Percentiles rank a stretch among this genome's conserved stretches.
Conservation (phyloP, 2,888 invertebrate species). For the Idaea biselata region DNA sequence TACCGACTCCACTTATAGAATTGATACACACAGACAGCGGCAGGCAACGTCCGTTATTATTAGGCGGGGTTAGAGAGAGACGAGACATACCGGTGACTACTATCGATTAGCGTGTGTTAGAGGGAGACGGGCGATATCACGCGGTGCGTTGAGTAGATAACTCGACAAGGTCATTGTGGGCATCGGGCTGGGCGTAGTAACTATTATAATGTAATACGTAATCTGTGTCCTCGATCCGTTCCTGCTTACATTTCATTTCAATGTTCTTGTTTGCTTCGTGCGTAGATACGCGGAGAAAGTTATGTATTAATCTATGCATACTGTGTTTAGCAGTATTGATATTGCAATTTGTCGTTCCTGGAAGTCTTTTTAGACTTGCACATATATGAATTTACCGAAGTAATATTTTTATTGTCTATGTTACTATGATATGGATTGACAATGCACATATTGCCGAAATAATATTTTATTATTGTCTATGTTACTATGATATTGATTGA, state of each 20-base stretch:
- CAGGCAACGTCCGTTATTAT: slow-evolving; percentile 53
- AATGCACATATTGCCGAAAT: too few species aligned
- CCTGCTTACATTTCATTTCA: slow-evolving; percentile 9
- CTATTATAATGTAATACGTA: slow-evolving; percentile 4
- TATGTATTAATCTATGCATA: not conserved
- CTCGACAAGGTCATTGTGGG: slow-evolving; percentile 65
- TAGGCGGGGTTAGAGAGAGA: slow-evolving; percentile 54
- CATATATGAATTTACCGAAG: too few species aligned
- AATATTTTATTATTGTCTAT: too few species aligned
- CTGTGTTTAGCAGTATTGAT: slow-evolving; percentile 6
- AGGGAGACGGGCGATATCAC: slow-evolving; percentile 43
- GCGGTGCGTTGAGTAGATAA: slow-evolving; percentile 58
- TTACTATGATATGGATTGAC: too few species aligned
- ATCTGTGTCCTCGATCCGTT: not conserved
- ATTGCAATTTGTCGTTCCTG: not conserved
- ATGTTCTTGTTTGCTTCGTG: slow-evolving; percentile 4
- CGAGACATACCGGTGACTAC: slow-evolving; percentile 34
- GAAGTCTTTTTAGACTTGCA: too few species aligned
- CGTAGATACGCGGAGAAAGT: not conserved
- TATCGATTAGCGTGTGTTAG: slow-evolving; percentile 52
- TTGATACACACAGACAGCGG: slow-evolving; percentile 47
- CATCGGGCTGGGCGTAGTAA: slow-evolving; percentile 17
- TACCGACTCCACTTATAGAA: not conserved
- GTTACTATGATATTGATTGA: too few species aligned
- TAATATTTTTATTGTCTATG: too few species aligned